Percentiles rank a stretch among this genome's conserved stretches.
Conservation (phyloP, 2,888 invertebrate species). For the Alviniconcha strummeri region DNA sequence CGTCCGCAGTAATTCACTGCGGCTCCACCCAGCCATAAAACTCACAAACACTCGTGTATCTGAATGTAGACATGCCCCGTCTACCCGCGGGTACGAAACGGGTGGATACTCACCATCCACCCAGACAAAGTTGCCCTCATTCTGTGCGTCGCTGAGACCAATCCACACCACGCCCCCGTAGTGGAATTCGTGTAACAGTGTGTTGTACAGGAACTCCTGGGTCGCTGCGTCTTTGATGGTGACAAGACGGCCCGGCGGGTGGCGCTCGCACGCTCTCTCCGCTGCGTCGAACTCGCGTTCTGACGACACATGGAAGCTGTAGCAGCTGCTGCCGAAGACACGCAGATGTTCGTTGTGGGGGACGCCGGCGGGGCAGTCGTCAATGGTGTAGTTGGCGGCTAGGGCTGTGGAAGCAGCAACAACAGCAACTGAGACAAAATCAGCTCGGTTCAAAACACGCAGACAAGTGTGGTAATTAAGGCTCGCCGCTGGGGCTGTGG, state of each 20-base stretch:
- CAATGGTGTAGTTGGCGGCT: background rate
- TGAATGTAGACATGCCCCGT: no score
- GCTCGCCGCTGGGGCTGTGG: no score
- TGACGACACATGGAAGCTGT: conserved; percentile 13
- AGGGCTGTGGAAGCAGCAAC: no score
- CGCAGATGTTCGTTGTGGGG: background rate
- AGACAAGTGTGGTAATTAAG: no score
- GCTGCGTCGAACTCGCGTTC: conserved; percentile 7
- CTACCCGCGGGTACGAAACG: background rate
- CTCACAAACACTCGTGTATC: no score
- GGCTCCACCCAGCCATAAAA: no score
- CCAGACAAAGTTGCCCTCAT: conserved; percentile 24
- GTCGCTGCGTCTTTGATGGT: conserved; percentile 21
- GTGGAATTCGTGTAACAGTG: background rate
- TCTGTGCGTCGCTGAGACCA: conserved; percentile 14
- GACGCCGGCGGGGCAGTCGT: background rate
- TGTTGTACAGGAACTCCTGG: conserved; percentile 22
- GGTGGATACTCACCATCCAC: conserved; percentile 15
- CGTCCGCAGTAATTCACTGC: no score
- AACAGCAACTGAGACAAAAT: no score
- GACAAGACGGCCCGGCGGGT: conserved; percentile 14
- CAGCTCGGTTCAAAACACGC: no score
- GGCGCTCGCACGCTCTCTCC: conserved; percentile 14
- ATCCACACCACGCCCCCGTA: conserved; percentile 13
- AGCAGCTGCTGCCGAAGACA: background rate